These are phyloP conservation scores for Acanthosepion lycidas DNA, from an alignment of 2,888 invertebrate genomes.

Conservation along the genomic window DNA sequence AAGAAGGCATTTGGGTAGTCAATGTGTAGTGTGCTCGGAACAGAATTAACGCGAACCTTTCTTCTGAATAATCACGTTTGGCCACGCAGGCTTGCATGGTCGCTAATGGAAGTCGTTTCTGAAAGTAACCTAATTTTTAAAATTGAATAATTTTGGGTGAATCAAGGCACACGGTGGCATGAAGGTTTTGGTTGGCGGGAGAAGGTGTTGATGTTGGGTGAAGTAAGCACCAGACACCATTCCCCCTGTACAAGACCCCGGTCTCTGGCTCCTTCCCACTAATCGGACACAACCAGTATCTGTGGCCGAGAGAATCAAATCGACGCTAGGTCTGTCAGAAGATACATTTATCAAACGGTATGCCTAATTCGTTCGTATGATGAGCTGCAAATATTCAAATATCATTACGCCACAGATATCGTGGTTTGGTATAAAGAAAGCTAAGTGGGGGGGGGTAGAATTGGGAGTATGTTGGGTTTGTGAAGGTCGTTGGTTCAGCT, in stretches of 20 bases:
- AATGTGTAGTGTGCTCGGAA: not conserved
- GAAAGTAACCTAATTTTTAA: slow-evolving; percentile 9
- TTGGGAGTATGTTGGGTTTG: not conserved
- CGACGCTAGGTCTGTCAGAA: not conserved
- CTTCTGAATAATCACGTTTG: not conserved
- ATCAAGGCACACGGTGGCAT: not conserved
- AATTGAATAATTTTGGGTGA: not conserved
- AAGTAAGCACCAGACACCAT: not conserved
- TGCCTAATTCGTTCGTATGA: not conserved
- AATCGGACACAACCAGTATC: not conserved
- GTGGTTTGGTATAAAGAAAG: not conserved
- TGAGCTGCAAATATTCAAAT: not conserved
- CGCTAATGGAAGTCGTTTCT: not conserved
- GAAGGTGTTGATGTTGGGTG: not conserved
- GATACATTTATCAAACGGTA: not conserved
- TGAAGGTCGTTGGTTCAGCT: no score
- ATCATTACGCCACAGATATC: not conserved
- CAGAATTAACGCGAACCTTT: not conserved
- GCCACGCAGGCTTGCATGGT: not conserved
- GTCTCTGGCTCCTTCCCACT: not conserved
- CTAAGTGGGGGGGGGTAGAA: no score
- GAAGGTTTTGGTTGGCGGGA: not conserved
- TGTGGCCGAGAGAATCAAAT: not conserved
- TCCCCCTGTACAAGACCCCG: not conserved
- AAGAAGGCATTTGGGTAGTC: not conserved